phyloP scores from a whole-genome alignment of 2,888 invertebrate genomes.

The Cryptops parisi region DNA sequence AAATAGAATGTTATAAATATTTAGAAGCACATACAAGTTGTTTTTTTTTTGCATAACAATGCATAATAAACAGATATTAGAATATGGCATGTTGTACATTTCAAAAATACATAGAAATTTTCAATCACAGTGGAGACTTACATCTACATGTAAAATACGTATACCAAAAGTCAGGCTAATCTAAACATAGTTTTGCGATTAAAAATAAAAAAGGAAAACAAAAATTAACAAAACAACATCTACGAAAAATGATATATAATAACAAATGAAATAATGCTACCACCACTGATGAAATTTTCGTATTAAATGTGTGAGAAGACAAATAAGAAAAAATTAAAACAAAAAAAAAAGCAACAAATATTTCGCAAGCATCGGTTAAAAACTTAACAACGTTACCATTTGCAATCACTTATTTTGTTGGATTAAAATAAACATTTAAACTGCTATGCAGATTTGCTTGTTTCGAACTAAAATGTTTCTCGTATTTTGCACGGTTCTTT shows the following conservation, averaged over 20 bases:
- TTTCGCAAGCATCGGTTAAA: too few relatives aligned
- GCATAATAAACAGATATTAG: slow-evolving; percentile 12
- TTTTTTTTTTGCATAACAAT: slow-evolving; percentile 16
- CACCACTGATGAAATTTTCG: too few relatives aligned
- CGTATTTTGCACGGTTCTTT: too few relatives aligned
- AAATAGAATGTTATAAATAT: slow-evolving; percentile 12
- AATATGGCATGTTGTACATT: slow-evolving; percentile 15
- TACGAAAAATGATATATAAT: not conserved
- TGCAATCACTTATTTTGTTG: too few relatives aligned
- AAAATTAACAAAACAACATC: not conserved
- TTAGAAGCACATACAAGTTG: slow-evolving; percentile 10
- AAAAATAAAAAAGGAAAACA: not conserved
- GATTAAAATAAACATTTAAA: too few relatives aligned
- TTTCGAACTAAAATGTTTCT: too few relatives aligned
- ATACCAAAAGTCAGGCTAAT: slow-evolving; percentile 10
- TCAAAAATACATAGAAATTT: slow-evolving; percentile 13
- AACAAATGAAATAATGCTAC: not conserved
- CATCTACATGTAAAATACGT: slow-evolving; percentile 11
- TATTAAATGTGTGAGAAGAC: too few relatives aligned
- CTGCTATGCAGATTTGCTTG: too few relatives aligned
- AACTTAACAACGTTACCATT: too few relatives aligned
- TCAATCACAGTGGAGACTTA: slow-evolving; percentile 12
- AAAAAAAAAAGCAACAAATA: too few relatives aligned
- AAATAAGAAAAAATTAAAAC: too few relatives aligned
- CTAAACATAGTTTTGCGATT: slow-evolving; percentile 4